A percentile compares a stretch with the other conserved stretches of the same genome.
phyloP scores from a whole-genome alignment of 2,797 vertebrate species.

The Neosalanx taihuensis region DNA sequence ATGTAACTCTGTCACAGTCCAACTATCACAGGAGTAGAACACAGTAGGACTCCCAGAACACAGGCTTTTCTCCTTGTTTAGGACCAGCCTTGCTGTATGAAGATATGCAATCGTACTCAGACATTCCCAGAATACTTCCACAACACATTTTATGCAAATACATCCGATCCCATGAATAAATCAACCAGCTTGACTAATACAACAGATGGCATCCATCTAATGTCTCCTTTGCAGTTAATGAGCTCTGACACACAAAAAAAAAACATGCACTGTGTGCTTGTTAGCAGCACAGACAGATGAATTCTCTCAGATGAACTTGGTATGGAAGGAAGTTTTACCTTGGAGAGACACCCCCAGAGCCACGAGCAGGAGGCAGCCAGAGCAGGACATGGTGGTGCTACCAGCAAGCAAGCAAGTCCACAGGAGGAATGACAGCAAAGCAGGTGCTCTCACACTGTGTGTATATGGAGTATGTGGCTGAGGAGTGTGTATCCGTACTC shows the following conservation, averaged over 20 bases:
- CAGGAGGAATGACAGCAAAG: slow-evolving; percentile 47
- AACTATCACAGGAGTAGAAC: neutral
- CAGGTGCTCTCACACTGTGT: slow-evolving; percentile 35
- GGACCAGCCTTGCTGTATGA: neutral
- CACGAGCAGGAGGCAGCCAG: slow-evolving; percentile 60
- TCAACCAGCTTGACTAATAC: slow-evolving; percentile 20
- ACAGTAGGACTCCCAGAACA: neutral
- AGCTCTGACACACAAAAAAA: neutral
- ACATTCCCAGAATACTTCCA: slow-evolving; percentile 12
- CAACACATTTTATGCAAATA: slow-evolving; percentile 33
- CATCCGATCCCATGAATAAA: slow-evolving; percentile 32
- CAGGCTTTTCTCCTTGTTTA: neutral
- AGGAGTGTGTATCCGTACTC: slow-evolving; percentile 40
- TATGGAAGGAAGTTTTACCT: slow-evolving; percentile 63
- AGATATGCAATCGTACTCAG: neutral
- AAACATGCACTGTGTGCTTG: slow-evolving; percentile 10
- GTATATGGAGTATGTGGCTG: slow-evolving; percentile 40
- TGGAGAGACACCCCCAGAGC: slow-evolving; percentile 56
- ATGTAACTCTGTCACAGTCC: neutral
- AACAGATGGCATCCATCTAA: slow-evolving; percentile 36
- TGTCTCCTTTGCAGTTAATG: slow-evolving; percentile 17
- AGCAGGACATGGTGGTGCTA: slow-evolving; percentile 59
- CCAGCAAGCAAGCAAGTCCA: slow-evolving; percentile 43
- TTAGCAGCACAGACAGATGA: slow-evolving; percentile 19
- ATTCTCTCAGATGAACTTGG: slow-evolving; percentile 10